Evolutionary conservation across 2,797 vertebrate genomes (phyloP), one percentile per base, ranked within the genome.

Genomic region (Falco biarmicus): DNA sequence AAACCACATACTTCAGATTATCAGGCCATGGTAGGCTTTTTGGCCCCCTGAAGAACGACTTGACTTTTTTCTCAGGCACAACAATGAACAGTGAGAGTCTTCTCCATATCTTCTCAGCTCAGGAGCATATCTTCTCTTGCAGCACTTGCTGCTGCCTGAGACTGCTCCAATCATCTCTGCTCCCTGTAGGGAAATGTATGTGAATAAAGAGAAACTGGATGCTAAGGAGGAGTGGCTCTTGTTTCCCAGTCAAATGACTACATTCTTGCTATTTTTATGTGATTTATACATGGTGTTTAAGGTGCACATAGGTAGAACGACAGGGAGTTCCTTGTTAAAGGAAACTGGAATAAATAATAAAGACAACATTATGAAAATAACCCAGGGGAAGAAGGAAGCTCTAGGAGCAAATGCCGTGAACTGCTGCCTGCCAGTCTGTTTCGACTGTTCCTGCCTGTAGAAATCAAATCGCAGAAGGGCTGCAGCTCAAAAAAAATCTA

Each of bases 111-210:
- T 37, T 14, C 31, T 50, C 24, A 29, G 10, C 37, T 71, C 53
- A 48, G 45, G 13, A 81, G 6, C 3, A 0, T 18, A 45, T 17
- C 32, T 48, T 82, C 5, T 20, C 21, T 64, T 76, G 76, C 2
- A 2, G 31, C 39, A 5, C 17, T 82, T 0, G 0, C 16, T 39
- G 8, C 45, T 17, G 8, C 9, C 11, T 37, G 39, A 94, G 48
- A 14, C 17, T 29, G 24, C 25, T 65, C 32, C 28, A 3, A 0
- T n/a, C 4, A 0, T 5, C 31, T 64, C 31, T 63, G 39, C 28
- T 80, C 16, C 10, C 14, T n/a, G 4, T 12, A 34, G 8, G 9
- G 31, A 3, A 92, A 41, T 19, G 8, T 15, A n/a, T 4, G 1
- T 15, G 31, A 84, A 60, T 20, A 43, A 71, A 73, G 26, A 24